phyloP scores from a whole-genome alignment of 53 echinoderm and acorn worm genomes.

The Stichopus horrens region DNA sequence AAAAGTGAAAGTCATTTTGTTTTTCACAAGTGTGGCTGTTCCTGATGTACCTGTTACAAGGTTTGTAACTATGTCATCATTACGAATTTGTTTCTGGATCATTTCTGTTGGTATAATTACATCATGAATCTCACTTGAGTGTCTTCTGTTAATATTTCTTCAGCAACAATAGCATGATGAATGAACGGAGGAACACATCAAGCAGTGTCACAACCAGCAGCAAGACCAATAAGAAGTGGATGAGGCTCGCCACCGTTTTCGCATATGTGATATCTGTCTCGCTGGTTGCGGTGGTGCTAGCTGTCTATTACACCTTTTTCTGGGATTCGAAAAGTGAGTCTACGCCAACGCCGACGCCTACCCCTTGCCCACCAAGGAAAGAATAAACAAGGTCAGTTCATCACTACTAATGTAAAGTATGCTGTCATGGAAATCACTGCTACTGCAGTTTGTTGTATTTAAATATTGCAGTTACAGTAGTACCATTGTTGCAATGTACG shows the following conservation, averaged over 20 bases:
- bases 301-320: slow-evolving; percentile 96
- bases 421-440: no score
- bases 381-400: not conserved
- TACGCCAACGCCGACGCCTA: not conserved
- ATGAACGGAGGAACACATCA: slow-evolving; percentile 57
- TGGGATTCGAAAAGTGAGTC: slow-evolving; percentile 57
- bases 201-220: slow-evolving; percentile 72
- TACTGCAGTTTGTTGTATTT: no score
- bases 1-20: no score
- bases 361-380: not conserved
- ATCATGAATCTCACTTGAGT: no score
- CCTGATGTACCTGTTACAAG: no score
- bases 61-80: no score
- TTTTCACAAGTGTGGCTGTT: no score
- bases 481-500: no score
- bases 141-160: not conserved
- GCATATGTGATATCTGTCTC: slow-evolving; percentile 95
- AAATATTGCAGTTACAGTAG: no score
- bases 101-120: no score
- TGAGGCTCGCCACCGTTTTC: slow-evolving; percentile 92
- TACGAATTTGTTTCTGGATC: no score
- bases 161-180: slow-evolving; percentile 53
- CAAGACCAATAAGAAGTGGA: slow-evolving; percentile 98
- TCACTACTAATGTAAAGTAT: no score
- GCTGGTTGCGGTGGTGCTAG: slow-evolving; percentile 87